phyloP scores from a whole-genome alignment of 2,888 invertebrate species.

The Mellilla xanthometata region DNA sequence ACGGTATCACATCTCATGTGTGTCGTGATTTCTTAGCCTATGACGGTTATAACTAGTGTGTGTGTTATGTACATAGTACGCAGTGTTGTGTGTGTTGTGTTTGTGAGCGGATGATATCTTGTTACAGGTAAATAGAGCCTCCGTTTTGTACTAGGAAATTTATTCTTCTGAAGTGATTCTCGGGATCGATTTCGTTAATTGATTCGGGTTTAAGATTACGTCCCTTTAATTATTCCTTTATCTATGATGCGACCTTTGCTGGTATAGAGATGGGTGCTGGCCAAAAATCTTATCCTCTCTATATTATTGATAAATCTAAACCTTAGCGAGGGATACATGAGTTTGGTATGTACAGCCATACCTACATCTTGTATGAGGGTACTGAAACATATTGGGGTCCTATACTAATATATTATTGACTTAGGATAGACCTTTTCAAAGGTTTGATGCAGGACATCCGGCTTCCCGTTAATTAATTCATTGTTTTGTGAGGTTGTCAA shows the following conservation, averaged over 20 bases:
- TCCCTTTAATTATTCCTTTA: too few species aligned
- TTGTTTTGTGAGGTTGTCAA: not conserved
- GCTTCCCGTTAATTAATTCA: constrained; percentile 5
- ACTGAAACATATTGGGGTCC: constrained; percentile 6
- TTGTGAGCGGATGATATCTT: constrained; percentile 44
- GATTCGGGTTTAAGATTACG: constrained; percentile 2
- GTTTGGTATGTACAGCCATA: not conserved
- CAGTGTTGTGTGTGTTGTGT: constrained; percentile 50
- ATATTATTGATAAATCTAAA: too few species aligned
- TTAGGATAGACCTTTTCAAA: constrained; percentile 9
- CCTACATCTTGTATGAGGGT: constrained; percentile 1
- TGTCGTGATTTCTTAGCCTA: constrained; percentile 31
- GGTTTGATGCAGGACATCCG: constrained; percentile 10
- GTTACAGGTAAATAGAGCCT: constrained; percentile 42
- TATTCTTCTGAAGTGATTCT: constrained; percentile 10
- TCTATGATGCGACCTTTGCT: constrained; percentile 1
- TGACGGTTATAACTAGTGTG: constrained; percentile 32
- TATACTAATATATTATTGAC: constrained; percentile 12
- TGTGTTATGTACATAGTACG: constrained; percentile 14
- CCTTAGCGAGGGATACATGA: too few species aligned
- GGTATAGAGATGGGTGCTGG: constrained; percentile 1
- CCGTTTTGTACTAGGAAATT: constrained; percentile 13
- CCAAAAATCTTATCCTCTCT: too few species aligned
- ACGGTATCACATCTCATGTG: constrained; percentile 13
- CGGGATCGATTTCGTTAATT: constrained; percentile 15